A percentile compares a stretch with the other conserved stretches of the same genome.
Evolutionary conservation across 2,797 vertebrate genomes (phyloP).

Genomic region (Emydoidea blandingii): DNA sequence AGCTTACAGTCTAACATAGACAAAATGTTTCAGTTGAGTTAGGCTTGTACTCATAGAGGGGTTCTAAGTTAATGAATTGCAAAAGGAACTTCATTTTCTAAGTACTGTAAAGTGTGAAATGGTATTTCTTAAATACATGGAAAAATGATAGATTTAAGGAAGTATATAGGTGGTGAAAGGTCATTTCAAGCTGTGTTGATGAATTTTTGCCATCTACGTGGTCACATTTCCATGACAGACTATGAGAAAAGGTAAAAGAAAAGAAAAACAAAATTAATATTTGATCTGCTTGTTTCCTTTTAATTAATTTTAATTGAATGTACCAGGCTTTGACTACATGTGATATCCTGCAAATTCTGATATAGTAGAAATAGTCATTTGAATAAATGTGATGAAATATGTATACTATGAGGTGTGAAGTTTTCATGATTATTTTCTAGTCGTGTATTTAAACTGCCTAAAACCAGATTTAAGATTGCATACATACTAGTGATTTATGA

Average conservation of each 20-base stretch:
- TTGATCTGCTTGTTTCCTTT: neutral
- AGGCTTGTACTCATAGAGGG: neutral
- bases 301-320: neutral
- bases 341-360: neutral
- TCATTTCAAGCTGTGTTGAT: neutral
- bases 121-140: neutral
- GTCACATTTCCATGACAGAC: neutral
- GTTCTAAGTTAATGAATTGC: neutral
- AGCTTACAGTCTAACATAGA: neutral
- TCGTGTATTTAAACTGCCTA: neutral
- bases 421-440: neutral
- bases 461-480: conserved; percentile 27
- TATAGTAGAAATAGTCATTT: neutral
- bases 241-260: neutral
- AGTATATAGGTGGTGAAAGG: neutral
- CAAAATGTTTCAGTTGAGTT: neutral
- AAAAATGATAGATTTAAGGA: neutral
- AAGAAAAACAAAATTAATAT: neutral
- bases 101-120: neutral
- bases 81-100: neutral
- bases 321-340: neutral
- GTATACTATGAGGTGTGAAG: neutral
- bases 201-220: no score
- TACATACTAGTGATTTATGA: neutral
- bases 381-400: neutral